Base-by-base conservation (phyloP, 1,140 invertebrate genomes). In the Nylanderia fulva region DNA sequence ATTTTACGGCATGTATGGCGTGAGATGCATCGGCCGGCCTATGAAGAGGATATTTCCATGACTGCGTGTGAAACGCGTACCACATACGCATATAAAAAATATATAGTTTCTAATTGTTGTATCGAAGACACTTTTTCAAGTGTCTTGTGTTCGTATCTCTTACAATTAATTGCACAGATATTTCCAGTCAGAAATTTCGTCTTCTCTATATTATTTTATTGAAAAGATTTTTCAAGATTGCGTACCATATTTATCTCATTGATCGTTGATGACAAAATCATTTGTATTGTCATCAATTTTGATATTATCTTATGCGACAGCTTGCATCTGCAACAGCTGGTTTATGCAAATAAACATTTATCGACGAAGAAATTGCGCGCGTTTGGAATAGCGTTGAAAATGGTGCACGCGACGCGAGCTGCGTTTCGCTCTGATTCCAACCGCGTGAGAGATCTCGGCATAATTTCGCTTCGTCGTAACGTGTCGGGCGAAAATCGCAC, bases 341-440 rank as follows among this genome's bases (percentile, higher is more conserved):
- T 15, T 77, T 54, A 54, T 11, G 24, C 21, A 52, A 21, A 42
- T 15, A 21, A 24, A 7, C 21, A 33, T 27, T 80, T 48, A 15
- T 36, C 29, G 60, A 52, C 29, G 42, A 66, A 79, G 76, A 79
- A 69, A 79, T 69, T 60, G 54, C 33, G 58, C 60, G 13, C 42
- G 76, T 27, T 29, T n/a, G n/a, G 33, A 2, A 13, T 29, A 48
- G 48, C 27, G 27, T 29, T 60, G 52, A 18, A 74, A 75, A 63
- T 21, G 80, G 21, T 8, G 74, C 74, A 64, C 58, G 84, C 66
- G 56, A 80, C 45, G 76, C 45, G n/a, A n/a, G 60, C 21, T 24
- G n/a, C 74, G 89, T 87, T 33, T 90, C 83, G 89, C 83, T 89
- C 89, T 90, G 58, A 89, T 90, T 90, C 52, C 77, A 36, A 1